Conservation (phyloP, 2,888 invertebrate species). For the Strigamia crassipes region DNA sequence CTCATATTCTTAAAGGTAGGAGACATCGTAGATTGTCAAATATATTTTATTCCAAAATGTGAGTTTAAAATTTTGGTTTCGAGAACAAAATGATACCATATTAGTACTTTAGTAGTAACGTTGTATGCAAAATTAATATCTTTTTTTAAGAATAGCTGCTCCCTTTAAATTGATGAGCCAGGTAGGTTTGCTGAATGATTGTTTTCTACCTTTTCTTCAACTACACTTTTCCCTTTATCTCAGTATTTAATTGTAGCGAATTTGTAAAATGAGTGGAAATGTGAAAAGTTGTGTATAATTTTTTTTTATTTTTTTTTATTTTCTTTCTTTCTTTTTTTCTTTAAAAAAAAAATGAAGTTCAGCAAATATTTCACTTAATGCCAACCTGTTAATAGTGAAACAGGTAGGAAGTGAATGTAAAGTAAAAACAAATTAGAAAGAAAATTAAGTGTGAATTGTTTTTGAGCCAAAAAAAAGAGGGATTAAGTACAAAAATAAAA, state of each 20-base stretch:
- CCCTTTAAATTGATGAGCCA: conserved; percentile 26
- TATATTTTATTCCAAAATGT: neutral
- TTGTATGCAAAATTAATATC: neutral
- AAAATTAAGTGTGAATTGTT: neutral
- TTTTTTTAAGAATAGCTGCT: conserved; percentile 24
- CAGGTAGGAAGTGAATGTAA: conserved; percentile 13
- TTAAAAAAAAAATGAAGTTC: conserved; percentile 27
- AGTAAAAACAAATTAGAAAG: neutral
- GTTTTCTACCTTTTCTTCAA: conserved; percentile 22
- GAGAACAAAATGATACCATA: neutral
- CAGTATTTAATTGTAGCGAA: conserved; percentile 12
- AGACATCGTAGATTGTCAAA: neutral
- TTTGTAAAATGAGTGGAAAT: neutral
- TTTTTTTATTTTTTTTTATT: neutral
- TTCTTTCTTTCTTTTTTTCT: neutral
- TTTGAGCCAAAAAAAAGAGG: neutral
- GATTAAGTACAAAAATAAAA: neutral
- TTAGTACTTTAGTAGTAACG: neutral
- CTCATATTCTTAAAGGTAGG: conserved; percentile 22
- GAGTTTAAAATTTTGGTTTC: neutral
- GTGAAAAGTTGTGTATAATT: neutral
- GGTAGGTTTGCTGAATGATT: conserved; percentile 26
- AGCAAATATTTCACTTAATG: neutral
- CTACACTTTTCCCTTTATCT: neutral
- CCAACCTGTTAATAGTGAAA: conserved; percentile 15